Conservation (phyloP, 2,888 invertebrate species). For the Tenthredo distinguenda region DNA sequence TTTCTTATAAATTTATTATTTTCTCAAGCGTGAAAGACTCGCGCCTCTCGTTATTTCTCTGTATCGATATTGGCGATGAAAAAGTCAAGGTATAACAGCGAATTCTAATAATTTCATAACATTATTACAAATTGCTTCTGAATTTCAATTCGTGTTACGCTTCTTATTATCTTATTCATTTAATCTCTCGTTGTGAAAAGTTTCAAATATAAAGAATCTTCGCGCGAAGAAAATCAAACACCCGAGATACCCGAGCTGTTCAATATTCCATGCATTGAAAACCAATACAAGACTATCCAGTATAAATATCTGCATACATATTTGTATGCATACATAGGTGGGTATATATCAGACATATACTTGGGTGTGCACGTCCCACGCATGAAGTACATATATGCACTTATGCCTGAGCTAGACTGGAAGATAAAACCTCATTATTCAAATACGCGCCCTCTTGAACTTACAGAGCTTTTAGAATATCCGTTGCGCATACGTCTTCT, state of each 20-base stretch:
- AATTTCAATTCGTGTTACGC: neutral
- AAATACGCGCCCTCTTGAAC: slow-evolving; percentile 57
- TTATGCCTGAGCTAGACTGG: slow-evolving; percentile 21
- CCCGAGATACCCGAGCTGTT: slow-evolving; percentile 3
- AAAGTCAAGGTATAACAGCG: neutral
- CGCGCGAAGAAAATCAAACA: slow-evolving; percentile 1
- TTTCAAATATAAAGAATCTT: neutral
- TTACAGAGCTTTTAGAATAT: slow-evolving; percentile 56
- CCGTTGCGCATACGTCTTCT: slow-evolving; percentile 55
- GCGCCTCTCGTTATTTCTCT: neutral
- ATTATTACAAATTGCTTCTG: neutral
- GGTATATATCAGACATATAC: neutral
- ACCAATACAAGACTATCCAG: slow-evolving; percentile 26
- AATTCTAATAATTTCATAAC: neutral
- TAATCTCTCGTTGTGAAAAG: neutral
- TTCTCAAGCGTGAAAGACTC: slow-evolving; percentile 22
- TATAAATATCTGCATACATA: slow-evolving; percentile 25
- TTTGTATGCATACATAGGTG: neutral
- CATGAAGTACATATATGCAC: slow-evolving; percentile 8
- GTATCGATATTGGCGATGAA: slow-evolving; percentile 17
- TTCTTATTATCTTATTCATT: neutral
- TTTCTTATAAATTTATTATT: slow-evolving; percentile 30
- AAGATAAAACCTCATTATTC: slow-evolving; percentile 57
- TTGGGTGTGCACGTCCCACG: neutral
- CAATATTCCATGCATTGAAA: slow-evolving; percentile 42